Conservation (phyloP, 2,797 vertebrate species). For the Vespertilio murinus region DNA sequence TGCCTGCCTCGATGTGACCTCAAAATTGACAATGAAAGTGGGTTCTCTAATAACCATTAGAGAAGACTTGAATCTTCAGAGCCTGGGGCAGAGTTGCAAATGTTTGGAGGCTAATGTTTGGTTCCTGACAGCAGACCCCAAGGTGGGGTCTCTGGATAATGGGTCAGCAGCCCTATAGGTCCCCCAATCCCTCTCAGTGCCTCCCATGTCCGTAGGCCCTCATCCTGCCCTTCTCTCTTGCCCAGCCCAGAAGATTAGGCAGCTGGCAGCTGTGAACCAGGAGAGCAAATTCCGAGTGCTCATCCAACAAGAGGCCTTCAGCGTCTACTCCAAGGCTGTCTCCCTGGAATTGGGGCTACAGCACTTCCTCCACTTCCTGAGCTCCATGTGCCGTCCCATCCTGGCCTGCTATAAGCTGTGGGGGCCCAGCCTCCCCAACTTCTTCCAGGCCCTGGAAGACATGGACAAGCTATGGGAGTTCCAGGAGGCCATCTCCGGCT, state of each 20-base stretch:
- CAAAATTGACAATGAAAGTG: too few species aligned
- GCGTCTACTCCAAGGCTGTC: constrained; percentile 60
- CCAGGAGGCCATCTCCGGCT: constrained; percentile 60
- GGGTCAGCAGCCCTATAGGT: neutral
- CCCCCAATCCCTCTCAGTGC: neutral
- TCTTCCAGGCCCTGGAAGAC: constrained; percentile 76
- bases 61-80: neutral
- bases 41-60: too few species aligned
- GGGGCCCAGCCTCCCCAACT: constrained; percentile 7
- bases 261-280: constrained; percentile 70
- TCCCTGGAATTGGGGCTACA: constrained; percentile 74
- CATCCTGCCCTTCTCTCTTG: constrained; percentile 57
- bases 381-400: constrained; percentile 59
- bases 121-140: neutral
- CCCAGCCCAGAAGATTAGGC: constrained; percentile 78
- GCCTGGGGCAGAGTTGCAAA: neutral
- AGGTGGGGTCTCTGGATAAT: neutral
- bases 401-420: constrained; percentile 77
- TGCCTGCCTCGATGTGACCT: too few species aligned
- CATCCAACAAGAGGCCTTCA: constrained; percentile 65
- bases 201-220: neutral
- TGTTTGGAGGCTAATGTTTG: neutral
- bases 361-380: constrained; percentile 76
- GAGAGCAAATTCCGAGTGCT: constrained; percentile 69
- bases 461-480: constrained; percentile 71